These are phyloP conservation scores for Euleptes europaea DNA, from an alignment of 2,113 vertebrate genomes.

Conservation along the genomic window DNA sequence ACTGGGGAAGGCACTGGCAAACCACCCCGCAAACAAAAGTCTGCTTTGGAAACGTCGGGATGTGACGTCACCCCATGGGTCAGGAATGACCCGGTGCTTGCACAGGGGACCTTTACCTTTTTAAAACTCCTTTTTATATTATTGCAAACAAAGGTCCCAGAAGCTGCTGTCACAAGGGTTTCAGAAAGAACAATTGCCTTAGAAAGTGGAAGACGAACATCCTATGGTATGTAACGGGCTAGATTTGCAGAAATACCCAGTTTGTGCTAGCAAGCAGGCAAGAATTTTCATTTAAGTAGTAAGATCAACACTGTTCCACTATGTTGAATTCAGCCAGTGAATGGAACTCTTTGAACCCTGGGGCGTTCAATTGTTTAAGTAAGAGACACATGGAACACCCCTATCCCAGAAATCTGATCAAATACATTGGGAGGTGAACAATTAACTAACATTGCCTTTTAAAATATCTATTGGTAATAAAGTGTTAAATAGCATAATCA, in stretches of 20 bases:
- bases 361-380: not conserved
- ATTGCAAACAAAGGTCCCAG: not conserved
- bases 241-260: not conserved
- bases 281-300: not conserved
- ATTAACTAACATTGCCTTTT: not conserved
- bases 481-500: not conserved
- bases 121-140: fast-evolving
- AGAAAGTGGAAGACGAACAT: not conserved
- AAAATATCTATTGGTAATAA: not conserved
- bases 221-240: not conserved
- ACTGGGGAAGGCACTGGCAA: too few relatives aligned
- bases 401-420: not conserved
- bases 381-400: not conserved
- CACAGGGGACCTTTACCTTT: too few relatives aligned
- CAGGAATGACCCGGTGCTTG: too few relatives aligned
- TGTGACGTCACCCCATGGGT: too few relatives aligned
- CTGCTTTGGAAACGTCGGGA: too few relatives aligned
- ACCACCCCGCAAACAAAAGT: too few relatives aligned
- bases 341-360: not conserved
- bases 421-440: not conserved
- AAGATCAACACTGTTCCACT: fast-evolving
- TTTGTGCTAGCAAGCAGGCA: not conserved
- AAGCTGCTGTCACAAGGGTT: too few relatives aligned
- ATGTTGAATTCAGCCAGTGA: not conserved
- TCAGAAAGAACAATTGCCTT: not conserved